Evolutionary conservation across 2,888 invertebrate species (phyloP).

Genomic region (Drosophila robusta): DNA sequence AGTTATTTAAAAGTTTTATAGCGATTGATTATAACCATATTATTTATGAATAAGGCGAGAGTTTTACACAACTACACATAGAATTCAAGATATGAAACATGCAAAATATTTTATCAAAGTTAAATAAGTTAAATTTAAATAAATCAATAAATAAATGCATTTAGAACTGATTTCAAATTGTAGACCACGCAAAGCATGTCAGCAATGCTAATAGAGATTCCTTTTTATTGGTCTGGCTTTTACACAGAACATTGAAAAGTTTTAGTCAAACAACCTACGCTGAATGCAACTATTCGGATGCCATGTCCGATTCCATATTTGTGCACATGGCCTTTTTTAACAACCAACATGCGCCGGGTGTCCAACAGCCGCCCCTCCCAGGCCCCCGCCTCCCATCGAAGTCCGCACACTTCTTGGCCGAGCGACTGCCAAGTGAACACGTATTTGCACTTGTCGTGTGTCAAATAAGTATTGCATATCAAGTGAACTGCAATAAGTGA

Average conservation of each 20-base stretch:
- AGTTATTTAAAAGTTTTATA: no score
- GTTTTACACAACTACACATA: no score
- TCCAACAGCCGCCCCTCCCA: neutral
- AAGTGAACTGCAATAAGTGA: slow-evolving; percentile 59
- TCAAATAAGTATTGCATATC: slow-evolving; percentile 66
- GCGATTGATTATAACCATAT: no score
- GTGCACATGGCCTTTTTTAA: slow-evolving; percentile 22
- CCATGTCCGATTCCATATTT: slow-evolving; percentile 44
- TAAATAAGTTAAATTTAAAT: no score
- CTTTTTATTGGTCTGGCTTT: slow-evolving; percentile 9
- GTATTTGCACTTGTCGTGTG: slow-evolving; percentile 69
- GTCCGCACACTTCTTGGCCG: slow-evolving; percentile 15
- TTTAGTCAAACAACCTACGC: slow-evolving; percentile 34
- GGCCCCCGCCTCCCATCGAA: neutral
- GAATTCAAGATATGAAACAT: no score
- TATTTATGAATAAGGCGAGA: no score
- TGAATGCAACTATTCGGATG: slow-evolving; percentile 29
- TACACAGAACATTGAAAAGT: slow-evolving; percentile 5
- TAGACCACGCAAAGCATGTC: no score
- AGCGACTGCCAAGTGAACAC: slow-evolving; percentile 60
- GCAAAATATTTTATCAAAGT: no score
- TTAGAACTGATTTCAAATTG: no score
- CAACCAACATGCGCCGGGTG: slow-evolving; percentile 7
- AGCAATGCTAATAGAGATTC: neutral
- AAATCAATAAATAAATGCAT: no score